These are phyloP conservation scores for Ophion ventricosus DNA, from an alignment of 2,888 invertebrate genomes.

Conservation along the genomic window DNA sequence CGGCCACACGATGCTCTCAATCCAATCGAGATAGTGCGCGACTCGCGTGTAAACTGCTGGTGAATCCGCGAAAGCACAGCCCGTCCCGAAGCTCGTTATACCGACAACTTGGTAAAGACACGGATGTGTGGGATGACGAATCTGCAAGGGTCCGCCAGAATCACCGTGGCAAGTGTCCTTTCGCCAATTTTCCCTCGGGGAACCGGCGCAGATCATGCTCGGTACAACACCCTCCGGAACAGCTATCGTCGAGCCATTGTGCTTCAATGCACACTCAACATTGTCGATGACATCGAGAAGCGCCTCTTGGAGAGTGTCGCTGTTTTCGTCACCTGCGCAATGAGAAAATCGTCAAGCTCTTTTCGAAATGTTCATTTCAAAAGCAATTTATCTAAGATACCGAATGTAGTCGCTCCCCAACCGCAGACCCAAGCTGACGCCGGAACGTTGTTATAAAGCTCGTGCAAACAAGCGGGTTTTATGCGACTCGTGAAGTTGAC, in stretches of 20 bases:
- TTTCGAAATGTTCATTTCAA: too few relatives aligned
- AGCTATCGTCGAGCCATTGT: conserved; percentile 66
- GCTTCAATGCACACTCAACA: conserved; percentile 76
- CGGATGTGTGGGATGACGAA: conserved; percentile 72
- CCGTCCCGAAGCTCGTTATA: conserved; percentile 83
- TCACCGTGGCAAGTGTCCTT: conserved; percentile 78
- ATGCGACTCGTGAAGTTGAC: conserved; percentile 75
- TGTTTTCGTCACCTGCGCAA: conserved; percentile 74
- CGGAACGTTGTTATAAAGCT: conserved; percentile 68
- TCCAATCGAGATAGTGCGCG: conserved; percentile 81
- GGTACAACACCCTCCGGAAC: conserved; percentile 78
- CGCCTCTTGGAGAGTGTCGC: conserved; percentile 83
- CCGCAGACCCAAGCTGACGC: conserved; percentile 73
- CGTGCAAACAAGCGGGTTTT: conserved; percentile 84
- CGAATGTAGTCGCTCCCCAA: conserved; percentile 82
- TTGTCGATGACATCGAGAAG: conserved; percentile 80
- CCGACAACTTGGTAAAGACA: conserved; percentile 82
- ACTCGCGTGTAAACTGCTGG: conserved; percentile 83
- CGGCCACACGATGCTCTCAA: conserved; percentile 82
- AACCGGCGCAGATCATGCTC: conserved; percentile 84
- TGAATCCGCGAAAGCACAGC: conserved; percentile 80
- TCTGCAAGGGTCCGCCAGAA: conserved; percentile 78
- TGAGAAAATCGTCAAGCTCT: neutral
- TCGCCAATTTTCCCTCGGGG: conserved; percentile 78
- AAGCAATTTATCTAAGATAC: conserved; percentile 56